phyloP scores from a whole-genome alignment of 2,113 vertebrate genomes.

The Ramphastos sulfuratus region DNA sequence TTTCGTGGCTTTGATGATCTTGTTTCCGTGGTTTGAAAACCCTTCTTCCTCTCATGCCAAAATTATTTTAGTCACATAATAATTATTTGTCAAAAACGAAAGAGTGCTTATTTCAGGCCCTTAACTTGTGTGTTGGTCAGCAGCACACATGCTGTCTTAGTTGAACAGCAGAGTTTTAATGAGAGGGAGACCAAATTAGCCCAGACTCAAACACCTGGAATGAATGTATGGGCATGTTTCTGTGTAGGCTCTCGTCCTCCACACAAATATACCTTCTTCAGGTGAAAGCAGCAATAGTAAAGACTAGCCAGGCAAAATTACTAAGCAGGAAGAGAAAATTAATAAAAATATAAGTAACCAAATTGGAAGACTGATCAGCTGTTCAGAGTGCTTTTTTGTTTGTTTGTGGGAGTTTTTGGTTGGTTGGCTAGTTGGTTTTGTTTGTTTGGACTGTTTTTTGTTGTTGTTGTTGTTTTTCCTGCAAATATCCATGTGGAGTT shows the following conservation, averaged over 20 bases:
- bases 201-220: neutral
- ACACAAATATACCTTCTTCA: neutral
- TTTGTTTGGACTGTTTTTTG: too few species aligned
- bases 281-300: neutral
- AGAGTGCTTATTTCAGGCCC: neutral
- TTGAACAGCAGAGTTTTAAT: neutral
- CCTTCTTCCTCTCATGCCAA: neutral
- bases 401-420: too few species aligned
- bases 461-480: neutral
- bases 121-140: neutral
- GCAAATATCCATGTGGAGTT: neutral
- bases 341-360: neutral
- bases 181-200: neutral
- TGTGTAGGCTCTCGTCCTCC: neutral
- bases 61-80: neutral
- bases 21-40: neutral
- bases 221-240: neutral
- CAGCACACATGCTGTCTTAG: neutral
- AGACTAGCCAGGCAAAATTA: neutral
- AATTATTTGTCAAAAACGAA: neutral
- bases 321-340: neutral
- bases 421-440: too few species aligned
- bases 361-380: neutral
- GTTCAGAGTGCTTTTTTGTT: neutral
- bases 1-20: neutral